Evolutionary conservation across 2,888 invertebrate species (phyloP), one percentile per base, ranked within the genome.

Genomic region (Synanthedon andrenaeformis): DNA sequence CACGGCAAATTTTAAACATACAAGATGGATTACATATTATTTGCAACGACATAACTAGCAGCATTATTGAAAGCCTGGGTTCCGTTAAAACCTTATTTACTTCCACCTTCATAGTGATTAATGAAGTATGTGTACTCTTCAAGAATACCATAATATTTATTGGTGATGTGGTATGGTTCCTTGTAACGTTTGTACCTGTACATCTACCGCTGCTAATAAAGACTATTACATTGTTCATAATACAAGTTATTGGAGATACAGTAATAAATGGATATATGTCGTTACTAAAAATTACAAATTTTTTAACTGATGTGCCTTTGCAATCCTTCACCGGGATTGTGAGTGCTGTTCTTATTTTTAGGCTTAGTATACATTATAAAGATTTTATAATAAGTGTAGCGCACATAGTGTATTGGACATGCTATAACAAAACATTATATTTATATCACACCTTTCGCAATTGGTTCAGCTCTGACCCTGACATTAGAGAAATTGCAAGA

Each of bases 261-360:
- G 57, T 73, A 49, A 65, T 82, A 42, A 72, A 81, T 62, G 65
- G 62, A 0, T 85, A 86, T 55, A 74, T 75, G 76, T 64, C 64
- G 45, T 68, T 87, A 56, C 68, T 86, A 55, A 74, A 69, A 57
- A 68, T 84, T 54, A 83, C 84, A 10, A 82, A 85, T 62, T 86
- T 79, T 66, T 66, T 87, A 54, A 80, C 84, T 51, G 86, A 87
- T 76, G 83, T 87, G 65, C 86, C 86, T 66, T 73, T 86, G 55
- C 75, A 86, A 61, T 85, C 86, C 48, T 82, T 86, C 59, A 63
- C 82, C 60, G 86, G 86, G 42, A 76, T 87, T 53, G 68, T 77
- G 56, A 72, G 75, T 70, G 70, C 79, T 52, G 78, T 86, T 55
- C 63, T 83, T 50, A 73, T 82, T 60, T 68, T 76, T 10, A 67